phyloP scores from a whole-genome alignment of 2,797 vertebrate genomes.

The Periparus ater region DNA sequence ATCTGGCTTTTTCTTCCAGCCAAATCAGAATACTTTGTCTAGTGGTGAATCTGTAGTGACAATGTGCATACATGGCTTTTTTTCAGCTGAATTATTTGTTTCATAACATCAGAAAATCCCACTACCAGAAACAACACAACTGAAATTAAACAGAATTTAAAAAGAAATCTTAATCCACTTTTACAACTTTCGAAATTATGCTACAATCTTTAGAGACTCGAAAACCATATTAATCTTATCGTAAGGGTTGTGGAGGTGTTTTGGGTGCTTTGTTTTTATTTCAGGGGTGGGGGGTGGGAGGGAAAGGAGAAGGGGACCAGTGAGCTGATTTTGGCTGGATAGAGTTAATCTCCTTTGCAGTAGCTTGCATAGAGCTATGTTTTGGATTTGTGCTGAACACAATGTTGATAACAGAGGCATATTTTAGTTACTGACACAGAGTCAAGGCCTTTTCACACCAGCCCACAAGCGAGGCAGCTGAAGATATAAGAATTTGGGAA shows the following conservation, averaged over 20 bases:
- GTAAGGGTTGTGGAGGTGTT: not conserved
- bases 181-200: not conserved
- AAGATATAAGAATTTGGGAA: not conserved
- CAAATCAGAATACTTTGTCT: conserved; percentile 3
- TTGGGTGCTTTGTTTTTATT: not conserved
- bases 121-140: not conserved
- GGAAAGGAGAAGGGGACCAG: fast-evolving
- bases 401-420: not conserved
- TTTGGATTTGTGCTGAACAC: not conserved
- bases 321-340: not conserved
- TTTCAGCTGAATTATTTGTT: not conserved
- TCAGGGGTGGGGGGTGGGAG: fast-evolving
- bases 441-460: not conserved
- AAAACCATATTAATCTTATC: not conserved
- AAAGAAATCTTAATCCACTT: not conserved
- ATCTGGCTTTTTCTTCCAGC: not conserved
- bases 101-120: not conserved
- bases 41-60: not conserved
- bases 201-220: not conserved
- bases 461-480: not conserved
- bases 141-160: not conserved
- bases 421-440: not conserved
- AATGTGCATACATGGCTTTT: not conserved
- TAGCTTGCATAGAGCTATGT: not conserved
- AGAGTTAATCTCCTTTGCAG: not conserved